Conservation (phyloP, 2,888 invertebrate species). For the Aspidiotus destructor region DNA sequence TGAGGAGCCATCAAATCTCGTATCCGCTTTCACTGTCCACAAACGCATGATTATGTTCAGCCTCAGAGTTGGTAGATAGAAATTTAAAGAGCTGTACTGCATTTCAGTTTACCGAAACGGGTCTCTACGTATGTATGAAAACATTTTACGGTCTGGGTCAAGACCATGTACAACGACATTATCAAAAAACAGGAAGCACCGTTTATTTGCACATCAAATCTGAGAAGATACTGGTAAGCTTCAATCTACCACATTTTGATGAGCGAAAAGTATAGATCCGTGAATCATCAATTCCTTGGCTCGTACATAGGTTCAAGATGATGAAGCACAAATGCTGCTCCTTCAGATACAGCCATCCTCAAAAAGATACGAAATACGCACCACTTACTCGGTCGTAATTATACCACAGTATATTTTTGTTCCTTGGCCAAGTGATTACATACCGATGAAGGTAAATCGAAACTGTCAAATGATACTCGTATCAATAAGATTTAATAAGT, state of each 20-base stretch:
- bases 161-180: constrained; percentile 69
- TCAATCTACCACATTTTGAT: not conserved
- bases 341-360: constrained; percentile 44
- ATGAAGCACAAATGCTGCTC: not conserved
- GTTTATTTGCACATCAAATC: constrained; percentile 75
- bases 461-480: no score
- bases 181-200: constrained; percentile 64
- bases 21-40: no score
- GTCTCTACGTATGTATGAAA: constrained; percentile 76
- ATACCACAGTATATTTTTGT: constrained; percentile 64
- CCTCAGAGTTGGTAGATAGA: no score
- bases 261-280: no score
- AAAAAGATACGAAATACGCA: constrained; percentile 47
- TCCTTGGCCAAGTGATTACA: constrained; percentile 60
- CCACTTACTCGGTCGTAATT: constrained; percentile 37
- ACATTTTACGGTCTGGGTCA: constrained; percentile 78
- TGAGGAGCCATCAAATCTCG: no score
- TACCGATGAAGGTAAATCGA: constrained; percentile 61
- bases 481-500: no score
- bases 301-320: constrained; percentile 17
- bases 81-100: not conserved
- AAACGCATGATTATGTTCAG: no score
- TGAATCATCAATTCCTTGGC: not conserved
- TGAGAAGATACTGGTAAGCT: constrained; percentile 60
- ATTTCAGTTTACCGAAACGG: constrained; percentile 70